Evolutionary conservation across 1,140 invertebrate genomes (phyloP), one percentile per base, ranked within the genome.

Genomic region (Lucilia sericata): DNA sequence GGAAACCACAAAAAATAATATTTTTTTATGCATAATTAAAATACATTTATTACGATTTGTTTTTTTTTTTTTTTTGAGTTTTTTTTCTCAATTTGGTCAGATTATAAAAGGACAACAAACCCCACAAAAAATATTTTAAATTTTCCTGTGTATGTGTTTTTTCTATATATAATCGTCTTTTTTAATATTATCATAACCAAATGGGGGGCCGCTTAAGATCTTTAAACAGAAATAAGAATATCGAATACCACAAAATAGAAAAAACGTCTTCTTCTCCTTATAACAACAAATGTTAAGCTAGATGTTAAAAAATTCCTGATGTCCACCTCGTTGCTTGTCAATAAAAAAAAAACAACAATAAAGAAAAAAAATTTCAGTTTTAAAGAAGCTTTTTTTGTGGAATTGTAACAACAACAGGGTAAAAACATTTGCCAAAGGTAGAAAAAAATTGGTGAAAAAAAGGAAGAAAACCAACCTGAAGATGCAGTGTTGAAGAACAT

Each of bases 291-390:
- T 70, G 65, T 70, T 21, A 70, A 70, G 65, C 65, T 19, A 70
- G 65, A 70, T 80, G 42, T 19, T 25, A 51, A 80, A 51, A 80
- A 51, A 49, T 21, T 80, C 47, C 76, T 21, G 47, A 80, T 80
- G 76, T 80, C 76, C 42, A 80, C 76, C 42, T 80, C 76, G 76
- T 80, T 80, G 42, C 76, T 80, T 80, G 42, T 80, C 76, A 80
- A 49, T 80, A 51, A 49, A 49, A 10, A 80, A 49, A 49, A 80
- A 19, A 49, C n/a, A n/a, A n/a, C n/a, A n/a, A 21, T 21, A 17
- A n/a, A 4, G 17, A 76, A 36, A 78, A 70, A 9, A 70, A 60
- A 14, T n/a, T 0, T n/a, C 5, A 21, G 5, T 36, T 78, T 75
- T 42, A n/a, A 17, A 12, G 42, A 51, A 8, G 19, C 47, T 25